A percentile compares a stretch with the other conserved stretches of the same genome.
Evolutionary conservation across 2,113 vertebrate species (phyloP).

Genomic region (Orcinus orca): DNA sequence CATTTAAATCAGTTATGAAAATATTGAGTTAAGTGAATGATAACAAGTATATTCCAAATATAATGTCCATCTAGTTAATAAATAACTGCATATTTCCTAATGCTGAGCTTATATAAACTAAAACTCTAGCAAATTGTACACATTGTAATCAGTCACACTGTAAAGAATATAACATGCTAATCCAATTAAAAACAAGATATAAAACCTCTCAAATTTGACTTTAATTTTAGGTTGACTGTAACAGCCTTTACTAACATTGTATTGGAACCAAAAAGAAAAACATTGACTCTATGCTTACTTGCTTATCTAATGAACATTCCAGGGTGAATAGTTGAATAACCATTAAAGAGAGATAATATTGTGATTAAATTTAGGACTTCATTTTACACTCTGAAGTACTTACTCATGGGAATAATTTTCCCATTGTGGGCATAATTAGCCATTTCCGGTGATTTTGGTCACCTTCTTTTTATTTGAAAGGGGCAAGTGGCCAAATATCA

Average conservation of each 20-base stretch:
- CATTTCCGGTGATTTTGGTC: constrained; percentile 67
- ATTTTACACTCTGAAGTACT: constrained; percentile 56
- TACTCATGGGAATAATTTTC: constrained; percentile 67
- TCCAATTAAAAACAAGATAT: background rate
- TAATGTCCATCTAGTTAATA: background rate
- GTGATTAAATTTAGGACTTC: constrained; percentile 57
- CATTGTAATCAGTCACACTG: background rate
- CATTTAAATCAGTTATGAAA: background rate
- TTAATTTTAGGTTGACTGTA: background rate
- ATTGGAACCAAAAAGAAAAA: background rate
- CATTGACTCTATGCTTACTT: background rate
- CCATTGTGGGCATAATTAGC: constrained; percentile 73
- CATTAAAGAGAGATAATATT: constrained; percentile 58
- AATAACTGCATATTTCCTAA: background rate
- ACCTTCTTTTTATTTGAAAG: constrained; percentile 64
- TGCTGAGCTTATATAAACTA: background rate
- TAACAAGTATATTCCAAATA: background rate
- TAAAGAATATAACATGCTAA: background rate
- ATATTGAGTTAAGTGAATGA: background rate
- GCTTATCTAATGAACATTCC: constrained; percentile 65
- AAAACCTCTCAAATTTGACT: background rate
- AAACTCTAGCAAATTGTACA: background rate
- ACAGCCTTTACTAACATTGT: background rate
- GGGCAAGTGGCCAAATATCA: constrained; percentile 65
- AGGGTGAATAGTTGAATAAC: constrained; percentile 33